Evolutionary conservation across 53 echinoderm and acorn worm species (phyloP).

Genomic region (Antedon mediterranea): DNA sequence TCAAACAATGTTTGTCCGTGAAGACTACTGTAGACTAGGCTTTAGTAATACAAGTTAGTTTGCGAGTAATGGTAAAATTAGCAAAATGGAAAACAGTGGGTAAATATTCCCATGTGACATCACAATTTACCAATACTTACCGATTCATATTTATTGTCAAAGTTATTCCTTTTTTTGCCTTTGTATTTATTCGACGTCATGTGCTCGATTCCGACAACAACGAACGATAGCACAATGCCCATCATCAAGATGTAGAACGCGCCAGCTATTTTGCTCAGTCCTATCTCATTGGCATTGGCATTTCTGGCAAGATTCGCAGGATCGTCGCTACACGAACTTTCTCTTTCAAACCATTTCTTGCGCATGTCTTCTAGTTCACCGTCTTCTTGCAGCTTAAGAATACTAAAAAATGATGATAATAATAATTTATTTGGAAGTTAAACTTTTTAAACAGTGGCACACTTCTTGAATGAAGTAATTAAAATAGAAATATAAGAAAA

Average conservation of each 20-base stretch:
- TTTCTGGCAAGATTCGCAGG: conserved; percentile 27
- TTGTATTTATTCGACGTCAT: conserved; percentile 82
- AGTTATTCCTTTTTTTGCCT: conserved; percentile 40
- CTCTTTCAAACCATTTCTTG: conserved; percentile 93
- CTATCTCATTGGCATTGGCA: conserved; percentile 65
- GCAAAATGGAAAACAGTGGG: no score
- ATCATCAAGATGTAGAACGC: conserved; percentile 94
- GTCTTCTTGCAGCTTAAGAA: conserved; percentile 79
- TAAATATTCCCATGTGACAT: background rate
- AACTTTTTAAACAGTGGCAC: no score
- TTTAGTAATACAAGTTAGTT: no score
- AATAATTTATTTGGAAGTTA: no score
- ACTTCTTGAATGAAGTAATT: no score
- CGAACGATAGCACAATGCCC: conserved; percentile 77
- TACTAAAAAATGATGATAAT: conserved; percentile 47
- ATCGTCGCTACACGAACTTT: conserved; percentile 69
- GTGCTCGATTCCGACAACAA: conserved; percentile 89
- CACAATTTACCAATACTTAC: conserved; percentile 24
- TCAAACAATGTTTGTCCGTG: no score
- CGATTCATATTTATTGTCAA: conserved; percentile 46
- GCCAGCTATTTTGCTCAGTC: conserved; percentile 77
- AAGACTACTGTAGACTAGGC: no score
- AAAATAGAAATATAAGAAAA: no score
- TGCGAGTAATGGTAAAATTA: no score
- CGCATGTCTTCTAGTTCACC: conserved; percentile 54